Percentiles rank a stretch among this genome's conserved stretches.
Evolutionary conservation across 2,797 vertebrate species (phyloP).

Genomic region (Vultur gryphus): DNA sequence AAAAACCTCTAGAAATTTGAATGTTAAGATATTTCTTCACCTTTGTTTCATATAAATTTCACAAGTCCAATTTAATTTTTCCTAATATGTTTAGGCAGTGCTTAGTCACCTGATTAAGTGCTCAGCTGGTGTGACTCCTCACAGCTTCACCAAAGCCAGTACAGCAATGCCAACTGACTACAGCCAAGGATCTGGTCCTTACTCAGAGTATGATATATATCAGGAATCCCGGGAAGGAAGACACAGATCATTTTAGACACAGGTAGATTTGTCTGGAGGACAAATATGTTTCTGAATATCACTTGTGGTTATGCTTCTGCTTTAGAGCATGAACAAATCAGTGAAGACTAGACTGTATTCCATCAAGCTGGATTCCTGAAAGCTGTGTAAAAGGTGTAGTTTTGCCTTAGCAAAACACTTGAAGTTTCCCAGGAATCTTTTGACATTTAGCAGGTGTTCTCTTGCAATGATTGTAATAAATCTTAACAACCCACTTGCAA

Average conservation of each 20-base stretch:
- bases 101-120: not conserved
- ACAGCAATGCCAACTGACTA: not conserved
- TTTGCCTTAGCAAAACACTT: not conserved
- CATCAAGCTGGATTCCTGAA: not conserved
- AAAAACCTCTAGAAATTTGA: not conserved
- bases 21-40: not conserved
- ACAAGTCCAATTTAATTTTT: not conserved
- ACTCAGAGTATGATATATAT: accelerated
- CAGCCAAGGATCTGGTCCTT: not conserved
- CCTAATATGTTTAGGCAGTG: not conserved
- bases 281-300: not conserved
- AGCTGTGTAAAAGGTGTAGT: not conserved
- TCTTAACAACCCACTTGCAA: not conserved
- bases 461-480: conserved; percentile 15
- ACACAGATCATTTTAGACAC: not conserved
- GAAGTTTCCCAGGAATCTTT: conserved; percentile 28
- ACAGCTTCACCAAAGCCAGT: not conserved
- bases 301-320: not conserved
- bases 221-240: not conserved
- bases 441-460: conserved; percentile 21
- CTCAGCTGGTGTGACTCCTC: not conserved
- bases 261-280: not conserved
- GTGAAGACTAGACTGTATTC: not conserved
- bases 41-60: not conserved
- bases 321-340: not conserved